These are phyloP conservation scores for Eueremaeus valkanovi DNA, from an alignment of 2,888 invertebrate species.

Conservation along the genomic window DNA sequence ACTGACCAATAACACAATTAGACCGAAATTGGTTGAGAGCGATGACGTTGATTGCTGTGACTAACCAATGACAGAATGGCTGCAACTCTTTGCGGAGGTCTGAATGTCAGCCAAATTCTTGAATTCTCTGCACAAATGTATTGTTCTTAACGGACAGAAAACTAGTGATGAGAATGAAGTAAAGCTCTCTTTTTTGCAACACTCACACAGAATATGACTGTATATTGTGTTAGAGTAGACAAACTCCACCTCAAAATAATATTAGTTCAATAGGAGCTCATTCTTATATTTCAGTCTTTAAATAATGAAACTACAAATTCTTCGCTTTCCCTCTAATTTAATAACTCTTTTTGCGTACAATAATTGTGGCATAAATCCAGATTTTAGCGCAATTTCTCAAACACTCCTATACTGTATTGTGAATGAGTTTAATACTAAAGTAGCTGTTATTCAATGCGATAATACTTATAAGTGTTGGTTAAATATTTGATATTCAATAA, in stretches of 20 bases:
- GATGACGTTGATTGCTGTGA: background rate
- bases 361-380: background rate
- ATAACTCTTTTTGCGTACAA: background rate
- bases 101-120: constrained; percentile 11
- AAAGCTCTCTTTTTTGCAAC: background rate
- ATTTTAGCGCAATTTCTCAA: background rate
- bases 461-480: background rate
- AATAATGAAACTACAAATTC: background rate
- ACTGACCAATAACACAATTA: constrained; percentile 30
- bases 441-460: background rate
- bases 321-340: background rate
- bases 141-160: background rate
- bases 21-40: constrained; percentile 18
- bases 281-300: background rate
- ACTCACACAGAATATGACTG: no score
- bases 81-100: constrained; percentile 24
- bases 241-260: background rate
- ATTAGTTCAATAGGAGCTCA: no score
- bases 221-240: no score
- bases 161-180: background rate
- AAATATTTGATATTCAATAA: no score
- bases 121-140: background rate
- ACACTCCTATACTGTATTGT: no score
- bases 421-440: background rate
- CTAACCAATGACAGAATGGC: constrained; percentile 7